Conservation (phyloP, 2,888 invertebrate genomes). For the Microdon myrmicae region DNA sequence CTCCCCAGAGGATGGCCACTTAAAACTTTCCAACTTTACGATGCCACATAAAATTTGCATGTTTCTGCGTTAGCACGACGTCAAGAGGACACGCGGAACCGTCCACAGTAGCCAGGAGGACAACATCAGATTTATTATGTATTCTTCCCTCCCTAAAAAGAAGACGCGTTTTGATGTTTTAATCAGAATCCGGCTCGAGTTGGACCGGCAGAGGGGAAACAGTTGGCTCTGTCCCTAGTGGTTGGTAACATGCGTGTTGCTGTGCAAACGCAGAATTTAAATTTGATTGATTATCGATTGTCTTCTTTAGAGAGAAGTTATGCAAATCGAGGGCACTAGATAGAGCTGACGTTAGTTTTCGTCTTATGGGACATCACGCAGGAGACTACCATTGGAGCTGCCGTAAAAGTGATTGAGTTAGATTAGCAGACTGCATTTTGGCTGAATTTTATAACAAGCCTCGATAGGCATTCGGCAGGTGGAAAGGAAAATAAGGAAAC, state of each 20-base stretch:
- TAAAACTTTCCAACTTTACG: too few species aligned
- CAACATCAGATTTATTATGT: slow-evolving; percentile 47
- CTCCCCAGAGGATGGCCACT: too few species aligned
- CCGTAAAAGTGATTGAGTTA: too few species aligned
- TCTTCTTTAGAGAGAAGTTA: slow-evolving; percentile 9
- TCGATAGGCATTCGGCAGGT: too few species aligned
- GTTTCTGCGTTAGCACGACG: slow-evolving; percentile 29
- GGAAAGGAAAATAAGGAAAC: too few species aligned
- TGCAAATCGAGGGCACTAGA: slow-evolving; percentile 6
- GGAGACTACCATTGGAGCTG: too few species aligned
- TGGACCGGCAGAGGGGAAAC: slow-evolving; percentile 1
- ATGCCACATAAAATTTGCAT: slow-evolving; percentile 54
- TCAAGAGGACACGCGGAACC: slow-evolving; percentile 3
- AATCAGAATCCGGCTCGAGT: slow-evolving; percentile 40
- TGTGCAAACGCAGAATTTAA: slow-evolving; percentile 20
- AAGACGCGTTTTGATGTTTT: slow-evolving; percentile 50
- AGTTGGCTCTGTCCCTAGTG: too few species aligned
- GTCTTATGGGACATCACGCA: too few species aligned
- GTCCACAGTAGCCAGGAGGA: slow-evolving; percentile 10
- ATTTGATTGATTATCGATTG: slow-evolving; percentile 35
- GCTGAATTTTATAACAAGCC: too few species aligned
- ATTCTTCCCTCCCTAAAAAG: slow-evolving; percentile 41
- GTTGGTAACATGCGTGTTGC: slow-evolving; percentile 25
- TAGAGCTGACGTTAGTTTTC: too few species aligned
- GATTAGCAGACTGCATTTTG: not conserved